phyloP scores from a whole-genome alignment of 2,888 invertebrate species.

The Tipula unca region DNA sequence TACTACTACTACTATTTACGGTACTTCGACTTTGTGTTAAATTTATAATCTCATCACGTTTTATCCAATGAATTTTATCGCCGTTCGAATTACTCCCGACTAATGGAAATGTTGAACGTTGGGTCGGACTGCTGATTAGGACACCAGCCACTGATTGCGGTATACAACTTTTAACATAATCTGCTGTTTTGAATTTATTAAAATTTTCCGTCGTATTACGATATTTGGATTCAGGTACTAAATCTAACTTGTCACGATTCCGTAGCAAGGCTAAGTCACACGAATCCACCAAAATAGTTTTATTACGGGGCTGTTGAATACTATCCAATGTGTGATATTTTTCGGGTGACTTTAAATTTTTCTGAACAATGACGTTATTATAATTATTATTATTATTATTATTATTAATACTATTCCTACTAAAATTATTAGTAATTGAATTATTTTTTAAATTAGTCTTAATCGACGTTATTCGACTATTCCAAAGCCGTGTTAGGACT shows the following conservation, averaged over 20 bases:
- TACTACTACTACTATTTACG: constrained; percentile 20
- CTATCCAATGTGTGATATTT: neutral
- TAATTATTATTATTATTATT: neutral
- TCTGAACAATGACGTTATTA: neutral
- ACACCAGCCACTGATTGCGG: neutral
- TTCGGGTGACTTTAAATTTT: neutral
- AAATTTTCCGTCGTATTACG: constrained; percentile 34
- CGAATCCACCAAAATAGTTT: neutral
- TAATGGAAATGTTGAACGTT: constrained; percentile 28
- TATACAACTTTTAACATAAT: constrained; percentile 24
- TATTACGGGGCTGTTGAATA: neutral
- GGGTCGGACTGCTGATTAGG: neutral
- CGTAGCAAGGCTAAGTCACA: neutral
- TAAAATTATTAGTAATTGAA: neutral
- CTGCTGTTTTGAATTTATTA: constrained; percentile 41
- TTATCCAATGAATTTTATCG: constrained; percentile 36
- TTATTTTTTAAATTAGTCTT: constrained; percentile 1
- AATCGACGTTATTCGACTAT: constrained; percentile 35
- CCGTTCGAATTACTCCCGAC: constrained; percentile 27
- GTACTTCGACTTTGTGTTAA: neutral
- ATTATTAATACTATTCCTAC: constrained; percentile 19
- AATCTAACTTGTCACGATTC: neutral
- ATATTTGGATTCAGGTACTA: neutral
- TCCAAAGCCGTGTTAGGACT: constrained; percentile 39
- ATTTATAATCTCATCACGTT: constrained; percentile 30